Evolutionary conservation across 2,113 vertebrate genomes (phyloP), one percentile per base, ranked within the genome.

Genomic region (Pitta sordida): DNA sequence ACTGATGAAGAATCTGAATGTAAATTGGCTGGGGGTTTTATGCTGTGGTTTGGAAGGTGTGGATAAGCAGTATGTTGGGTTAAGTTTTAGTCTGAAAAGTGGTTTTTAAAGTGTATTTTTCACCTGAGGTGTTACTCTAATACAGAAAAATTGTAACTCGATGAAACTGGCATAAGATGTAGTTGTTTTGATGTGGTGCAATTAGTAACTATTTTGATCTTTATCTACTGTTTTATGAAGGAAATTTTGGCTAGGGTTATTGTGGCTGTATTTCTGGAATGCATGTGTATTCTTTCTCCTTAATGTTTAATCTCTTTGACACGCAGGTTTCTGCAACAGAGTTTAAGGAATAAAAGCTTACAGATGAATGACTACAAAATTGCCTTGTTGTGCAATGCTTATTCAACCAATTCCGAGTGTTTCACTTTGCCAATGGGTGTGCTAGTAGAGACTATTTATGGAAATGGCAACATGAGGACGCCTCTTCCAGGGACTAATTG

Each of bases 341-440:
- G 99, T 30, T 97, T 99, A 65, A 98, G 99, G 77, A 99, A 98
- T 96, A 99, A 99, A 94, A 98, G 98, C 78, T 98, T 99, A 87
- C 99, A 98, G 63, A 99, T 99, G 99, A 99, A 98, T 26, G 99
- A 99, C 97, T 99, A 99, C 94, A 99, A 99, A 98, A 99, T 99
- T 74, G 99, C 99, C 24, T 97, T 99, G 93, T 96, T 99, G 71
- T 99, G 99, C 88, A 99, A 99, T 79, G 99, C 99, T 77, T 99
- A 99, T 94, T 99, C 99, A 93, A 99, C 99, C 77, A 99, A 99
- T 97, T 99, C 99, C 0, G 99, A 99, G 96, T 99, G 98, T 96
- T 99, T 99, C 97, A 99, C 99, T 1, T 98, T 99, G 94, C 99
- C 99, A 15, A 99, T 99, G 99, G 99, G 99, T 24, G 99, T 99